Base-by-base conservation (phyloP, 2,888 invertebrate genomes). In the Rhagophthalmus giganteus region DNA sequence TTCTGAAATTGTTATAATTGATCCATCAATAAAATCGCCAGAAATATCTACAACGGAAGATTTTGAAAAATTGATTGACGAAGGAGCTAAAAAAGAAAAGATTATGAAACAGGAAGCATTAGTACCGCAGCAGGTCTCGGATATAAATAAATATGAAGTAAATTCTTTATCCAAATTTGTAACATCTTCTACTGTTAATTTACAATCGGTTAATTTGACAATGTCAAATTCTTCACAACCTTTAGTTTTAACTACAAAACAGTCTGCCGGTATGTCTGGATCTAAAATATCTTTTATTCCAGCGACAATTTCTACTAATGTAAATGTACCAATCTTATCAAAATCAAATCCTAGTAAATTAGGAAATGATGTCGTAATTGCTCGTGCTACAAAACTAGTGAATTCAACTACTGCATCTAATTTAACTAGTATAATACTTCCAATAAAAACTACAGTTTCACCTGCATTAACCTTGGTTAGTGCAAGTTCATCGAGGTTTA, bases 21-120 rank as follows among this genome's bases (percentile, higher is more conserved):
- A 84, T 65, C 78, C 81, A 0, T 77, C 75, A 10, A 76, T 77
- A 0, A 82, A 81, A 59, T 81, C 83, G 1, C 82, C 83, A 0
- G 83, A 84, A 59, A 80, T 84, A 50, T 80, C 82, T 0, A 83
- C 84, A 0, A 81, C 82, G 58, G 84, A 84, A 69, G 84, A 85
- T 65, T 84, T 84, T 60, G 84, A 84, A 62, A 82, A 83, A 55
- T 69, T 84, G 11, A 85, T 84, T 26, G 84, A 84, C 58, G 80
- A 82, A 58, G 82, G 81, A 0, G 80, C 80, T 51, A 76, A 79
- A 1, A 80, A 81, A 54, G 82, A 83, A 26, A 70, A 72, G 49
- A 59, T 71, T 6, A 55, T 70, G 16, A 74, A 73, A 51, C 65
- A 65, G 7, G 71, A 72, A 31, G 49, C 66, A 10, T 58, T 65